A percentile compares a stretch with the other conserved stretches of the same genome.
phyloP scores from a whole-genome alignment of 2,797 vertebrate species.

The Pseudochirops corinnae region DNA sequence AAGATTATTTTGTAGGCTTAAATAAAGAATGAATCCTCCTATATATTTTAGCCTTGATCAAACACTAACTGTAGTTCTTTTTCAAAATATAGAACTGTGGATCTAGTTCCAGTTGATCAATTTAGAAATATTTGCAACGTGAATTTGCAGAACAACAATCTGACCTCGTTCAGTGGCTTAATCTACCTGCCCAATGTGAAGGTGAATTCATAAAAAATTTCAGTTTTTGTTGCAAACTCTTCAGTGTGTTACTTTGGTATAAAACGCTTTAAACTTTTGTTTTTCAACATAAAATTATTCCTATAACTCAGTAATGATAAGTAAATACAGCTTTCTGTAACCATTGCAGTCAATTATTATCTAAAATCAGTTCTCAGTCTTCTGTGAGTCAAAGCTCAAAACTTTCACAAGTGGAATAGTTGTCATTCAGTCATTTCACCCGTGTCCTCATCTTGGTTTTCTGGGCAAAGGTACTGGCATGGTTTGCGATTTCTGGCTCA shows the following conservation, averaged over 20 bases:
- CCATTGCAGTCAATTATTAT: constrained; percentile 24
- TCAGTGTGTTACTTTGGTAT: constrained; percentile 59
- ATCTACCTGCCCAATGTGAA: constrained; percentile 91
- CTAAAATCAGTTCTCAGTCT: constrained; percentile 24
- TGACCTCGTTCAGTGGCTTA: constrained; percentile 91
- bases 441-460: background rate
- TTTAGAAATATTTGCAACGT: constrained; percentile 86
- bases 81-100: constrained; percentile 85
- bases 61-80: constrained; percentile 51
- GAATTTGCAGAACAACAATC: constrained; percentile 92
- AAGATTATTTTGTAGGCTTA: constrained; percentile 19
- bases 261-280: constrained; percentile 37
- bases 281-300: constrained; percentile 61
- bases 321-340: constrained; percentile 30
- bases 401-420: background rate
- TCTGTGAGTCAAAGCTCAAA: constrained; percentile 1
- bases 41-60: constrained; percentile 29
- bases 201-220: constrained; percentile 76
- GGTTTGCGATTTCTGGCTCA: background rate
- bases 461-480: background rate
- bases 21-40: background rate
- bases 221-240: constrained; percentile 34
- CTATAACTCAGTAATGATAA: constrained; percentile 34
- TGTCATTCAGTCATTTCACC: background rate
- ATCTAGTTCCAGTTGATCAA: constrained; percentile 87